These are phyloP conservation scores for Machimus atricapillus DNA, from an alignment of 2,888 invertebrate species.

Conservation along the genomic window DNA sequence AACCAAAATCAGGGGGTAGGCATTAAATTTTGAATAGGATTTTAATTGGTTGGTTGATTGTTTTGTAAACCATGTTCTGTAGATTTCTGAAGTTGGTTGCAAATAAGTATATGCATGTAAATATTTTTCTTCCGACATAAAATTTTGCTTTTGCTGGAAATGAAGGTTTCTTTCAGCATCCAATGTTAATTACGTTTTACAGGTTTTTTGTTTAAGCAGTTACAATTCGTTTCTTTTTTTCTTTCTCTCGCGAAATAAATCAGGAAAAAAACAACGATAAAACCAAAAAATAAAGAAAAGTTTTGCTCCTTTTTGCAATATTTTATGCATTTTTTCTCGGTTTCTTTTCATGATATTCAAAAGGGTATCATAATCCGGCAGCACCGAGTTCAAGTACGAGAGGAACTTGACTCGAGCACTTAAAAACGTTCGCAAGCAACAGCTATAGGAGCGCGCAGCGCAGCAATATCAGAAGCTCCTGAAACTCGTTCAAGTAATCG, in stretches of 20 bases:
- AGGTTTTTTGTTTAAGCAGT: background rate
- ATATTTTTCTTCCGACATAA: background rate
- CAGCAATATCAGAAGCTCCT: slow-evolving; percentile 43
- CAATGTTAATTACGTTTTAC: background rate
- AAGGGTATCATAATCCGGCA: slow-evolving; percentile 36
- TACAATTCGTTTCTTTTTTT: background rate
- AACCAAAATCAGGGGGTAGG: too few species aligned
- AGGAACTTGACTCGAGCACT: slow-evolving; percentile 42
- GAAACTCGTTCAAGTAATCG: slow-evolving; percentile 45
- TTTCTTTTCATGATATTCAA: slow-evolving; percentile 17
- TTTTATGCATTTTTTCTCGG: background rate
- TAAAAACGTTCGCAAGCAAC: slow-evolving; percentile 44
- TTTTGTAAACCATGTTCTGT: background rate
- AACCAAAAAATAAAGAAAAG: background rate
- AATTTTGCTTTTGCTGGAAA: background rate
- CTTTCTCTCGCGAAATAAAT: background rate
- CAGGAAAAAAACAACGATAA: background rate
- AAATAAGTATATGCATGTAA: background rate
- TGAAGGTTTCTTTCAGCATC: background rate
- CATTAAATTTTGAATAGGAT: background rate
- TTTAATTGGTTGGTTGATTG: background rate
- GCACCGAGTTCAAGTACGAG: slow-evolving; percentile 41
- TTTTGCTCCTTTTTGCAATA: background rate
- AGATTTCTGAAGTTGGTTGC: background rate
- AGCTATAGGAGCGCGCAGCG: slow-evolving; percentile 4